Evolutionary conservation across 2,113 vertebrate species (phyloP).

Genomic region (Calidris pygmaea): DNA sequence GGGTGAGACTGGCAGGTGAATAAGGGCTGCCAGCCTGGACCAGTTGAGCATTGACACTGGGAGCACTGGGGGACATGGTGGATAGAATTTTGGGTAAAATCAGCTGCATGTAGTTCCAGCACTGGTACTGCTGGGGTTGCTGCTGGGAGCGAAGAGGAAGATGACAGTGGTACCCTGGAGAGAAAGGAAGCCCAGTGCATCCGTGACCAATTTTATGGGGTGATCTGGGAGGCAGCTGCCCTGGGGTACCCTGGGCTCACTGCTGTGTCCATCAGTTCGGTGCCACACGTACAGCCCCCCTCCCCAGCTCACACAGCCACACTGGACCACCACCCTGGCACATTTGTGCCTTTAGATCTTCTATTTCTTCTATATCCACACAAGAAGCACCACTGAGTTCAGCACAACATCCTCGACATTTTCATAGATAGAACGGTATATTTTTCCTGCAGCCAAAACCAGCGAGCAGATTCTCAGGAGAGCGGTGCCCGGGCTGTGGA

Average conservation of each 20-base stretch:
- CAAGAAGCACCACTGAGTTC: neutral
- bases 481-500: accelerated
- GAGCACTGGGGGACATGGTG: accelerated
- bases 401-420: neutral
- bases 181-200: neutral
- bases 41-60: neutral
- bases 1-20: neutral
- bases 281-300: neutral
- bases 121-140: neutral
- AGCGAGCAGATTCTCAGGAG: neutral
- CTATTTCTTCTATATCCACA: neutral
- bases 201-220: too few relatives aligned
- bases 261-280: neutral
- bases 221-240: neutral
- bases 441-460: neutral
- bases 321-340: accelerated
- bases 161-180: neutral
- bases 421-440: neutral
- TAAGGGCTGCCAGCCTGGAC: neutral
- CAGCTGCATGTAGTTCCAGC: neutral
- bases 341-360: neutral
- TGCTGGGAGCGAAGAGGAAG: neutral
- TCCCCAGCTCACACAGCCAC: neutral
- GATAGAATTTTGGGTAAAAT: neutral
- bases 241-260: neutral